Evolutionary conservation across 1,140 invertebrate species (phyloP), one percentile per base, ranked within the genome.

Genomic region (Sminthurinus signatus): DNA sequence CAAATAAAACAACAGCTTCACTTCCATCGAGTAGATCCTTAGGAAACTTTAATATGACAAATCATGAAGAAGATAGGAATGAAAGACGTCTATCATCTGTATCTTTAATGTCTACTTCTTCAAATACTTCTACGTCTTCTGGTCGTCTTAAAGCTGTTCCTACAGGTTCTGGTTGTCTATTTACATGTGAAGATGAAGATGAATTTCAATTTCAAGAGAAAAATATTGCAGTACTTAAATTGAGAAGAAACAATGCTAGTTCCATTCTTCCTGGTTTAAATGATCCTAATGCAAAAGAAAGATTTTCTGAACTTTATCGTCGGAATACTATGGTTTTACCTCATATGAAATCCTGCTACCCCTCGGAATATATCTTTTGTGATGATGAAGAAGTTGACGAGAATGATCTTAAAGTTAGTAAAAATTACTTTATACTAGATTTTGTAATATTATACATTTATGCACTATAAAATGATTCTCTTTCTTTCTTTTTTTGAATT

Each of bases 271-370:
- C 54, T n/a, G 54, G 75, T 50, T 48, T 69, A 14, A 0, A 76
- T 78, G 46, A 72, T 71, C 55, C 25, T 31, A 60, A 64, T 77
- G 77, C 39, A 19, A 46, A 74, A 62, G 74, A 76, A 23, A 75
- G 87, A 59, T 69, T 89, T 15, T 83, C 82, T 4, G 88, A 91
- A 74, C 78, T 95, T 19, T 84, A 87, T 73, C 83, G 85, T 73
- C 79, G 93, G 28, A 96, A 96, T 77, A 91, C 91, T 0, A 77
- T 94, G 54, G 87, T 87, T 66, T 87, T 85, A 21, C 89, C 91
- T 4, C 93, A 96, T 75, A 77, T 95, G 55, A 91, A 88, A 77
- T 90, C 88, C 65, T 86, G 89, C 0, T 95, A 96, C 78, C 88
- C 91, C 0, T 87, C 86, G 1, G 92, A 92, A 80, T 87, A 82